Percentiles rank a stretch among this genome's conserved stretches.
phyloP scores from a whole-genome alignment of 2,888 invertebrate species.

The Aporophyla nigra region DNA sequence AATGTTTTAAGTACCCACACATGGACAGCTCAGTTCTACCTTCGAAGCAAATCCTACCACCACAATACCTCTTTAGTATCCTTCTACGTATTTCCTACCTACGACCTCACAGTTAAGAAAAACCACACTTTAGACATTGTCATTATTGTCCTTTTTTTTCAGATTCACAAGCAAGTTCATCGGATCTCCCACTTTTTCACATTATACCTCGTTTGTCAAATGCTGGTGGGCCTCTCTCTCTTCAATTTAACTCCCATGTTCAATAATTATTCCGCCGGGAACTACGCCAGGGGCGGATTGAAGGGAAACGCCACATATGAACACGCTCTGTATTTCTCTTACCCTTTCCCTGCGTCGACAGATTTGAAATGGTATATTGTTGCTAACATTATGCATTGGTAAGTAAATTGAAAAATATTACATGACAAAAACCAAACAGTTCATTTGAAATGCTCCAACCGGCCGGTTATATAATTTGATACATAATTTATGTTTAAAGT shows the following conservation, averaged over 20 bases:
- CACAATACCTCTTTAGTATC: too few species aligned
- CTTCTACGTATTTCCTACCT: not conserved
- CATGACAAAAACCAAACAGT: not conserved
- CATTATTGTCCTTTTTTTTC: not conserved
- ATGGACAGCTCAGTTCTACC: not conserved
- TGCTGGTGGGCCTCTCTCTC: not conserved
- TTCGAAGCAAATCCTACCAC: not conserved
- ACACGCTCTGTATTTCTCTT: conserved; percentile 51
- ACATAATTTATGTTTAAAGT: not conserved
- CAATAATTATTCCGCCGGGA: conserved; percentile 36
- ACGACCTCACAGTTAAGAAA: not conserved
- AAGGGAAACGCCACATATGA: conserved; percentile 53
- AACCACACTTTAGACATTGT: not conserved
- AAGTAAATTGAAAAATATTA: conserved; percentile 13
- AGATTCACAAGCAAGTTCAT: conserved; percentile 39
- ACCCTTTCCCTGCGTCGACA: conserved; percentile 53
- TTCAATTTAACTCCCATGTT: conserved; percentile 33
- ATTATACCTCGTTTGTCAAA: not conserved
- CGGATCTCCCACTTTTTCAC: conserved; percentile 32
- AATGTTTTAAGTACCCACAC: not conserved
- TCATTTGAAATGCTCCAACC: not conserved
- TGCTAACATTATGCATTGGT: conserved; percentile 49
- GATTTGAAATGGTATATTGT: conserved; percentile 43
- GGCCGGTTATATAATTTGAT: too few species aligned
- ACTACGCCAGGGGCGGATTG: conserved; percentile 24